Conservation (phyloP, 1,140 invertebrate genomes). For the Pissodes strobi region DNA sequence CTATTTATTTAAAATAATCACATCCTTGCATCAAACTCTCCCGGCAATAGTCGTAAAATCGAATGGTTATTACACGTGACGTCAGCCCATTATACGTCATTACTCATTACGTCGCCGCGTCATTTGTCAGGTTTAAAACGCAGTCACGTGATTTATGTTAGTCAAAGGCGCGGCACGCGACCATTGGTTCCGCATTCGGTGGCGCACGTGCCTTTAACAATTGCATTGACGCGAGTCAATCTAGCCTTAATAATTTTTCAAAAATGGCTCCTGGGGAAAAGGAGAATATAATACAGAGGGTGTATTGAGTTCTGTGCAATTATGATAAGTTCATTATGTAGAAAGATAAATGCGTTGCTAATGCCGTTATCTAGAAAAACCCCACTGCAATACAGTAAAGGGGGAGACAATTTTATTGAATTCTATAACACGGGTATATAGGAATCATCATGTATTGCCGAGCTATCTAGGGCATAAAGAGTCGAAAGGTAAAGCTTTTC, state of each 20-base stretch:
- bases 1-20: no score
- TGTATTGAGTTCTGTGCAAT: background rate
- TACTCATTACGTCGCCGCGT: constrained; percentile 23
- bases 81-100: constrained; percentile 12
- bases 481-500: no score
- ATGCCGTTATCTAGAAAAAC: constrained; percentile 3
- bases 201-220: constrained; percentile 28
- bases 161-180: constrained; percentile 22
- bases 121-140: constrained; percentile 30
- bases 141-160: constrained; percentile 25
- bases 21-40: no score
- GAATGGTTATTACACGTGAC: constrained; percentile 18
- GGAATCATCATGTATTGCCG: no score
- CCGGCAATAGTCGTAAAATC: background rate
- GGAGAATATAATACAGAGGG: constrained; percentile 8
- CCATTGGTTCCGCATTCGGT: constrained; percentile 26
- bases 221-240: constrained; percentile 27
- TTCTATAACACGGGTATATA: no score
- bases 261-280: constrained; percentile 9
- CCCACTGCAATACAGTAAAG: no score
- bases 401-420: no score
- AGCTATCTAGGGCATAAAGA: no score
- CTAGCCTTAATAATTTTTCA: constrained; percentile 20
- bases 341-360: background rate
- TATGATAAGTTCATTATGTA: constrained; percentile 25